A percentile compares a stretch with the other conserved stretches of the same genome.
Evolutionary conservation across 2,797 vertebrate species (phyloP).

Genomic region (Acipenser transmontanus): DNA sequence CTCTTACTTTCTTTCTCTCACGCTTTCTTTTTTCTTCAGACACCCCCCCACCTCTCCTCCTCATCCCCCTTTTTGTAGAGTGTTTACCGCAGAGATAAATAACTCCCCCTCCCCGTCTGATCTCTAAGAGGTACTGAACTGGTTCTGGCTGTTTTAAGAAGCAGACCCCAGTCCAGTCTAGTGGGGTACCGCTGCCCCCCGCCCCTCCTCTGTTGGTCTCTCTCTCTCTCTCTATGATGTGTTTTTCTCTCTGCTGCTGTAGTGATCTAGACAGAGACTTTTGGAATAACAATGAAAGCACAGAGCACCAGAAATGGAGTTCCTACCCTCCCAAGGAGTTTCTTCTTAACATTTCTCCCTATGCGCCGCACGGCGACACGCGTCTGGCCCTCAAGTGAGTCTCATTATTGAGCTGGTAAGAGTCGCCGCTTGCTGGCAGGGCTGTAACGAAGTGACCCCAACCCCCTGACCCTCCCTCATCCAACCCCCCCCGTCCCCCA

Average conservation of each 20-base stretch:
- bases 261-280: slow-evolving; percentile 99
- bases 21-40: slow-evolving; percentile 31
- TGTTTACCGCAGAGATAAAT: too few relatives aligned
- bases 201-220: neutral
- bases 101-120: too few relatives aligned
- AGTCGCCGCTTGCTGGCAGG: slow-evolving; percentile 55
- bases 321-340: slow-evolving; percentile 99
- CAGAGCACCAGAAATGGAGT: slow-evolving; percentile 99
- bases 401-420: slow-evolving; percentile 78
- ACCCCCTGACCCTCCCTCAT: too few relatives aligned
- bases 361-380: slow-evolving; percentile 96
- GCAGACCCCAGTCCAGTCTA: too few relatives aligned
- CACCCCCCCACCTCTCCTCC: neutral
- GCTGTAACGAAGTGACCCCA: slow-evolving; percentile 53
- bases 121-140: too few relatives aligned
- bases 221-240: slow-evolving; percentile 30
- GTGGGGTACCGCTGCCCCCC: too few relatives aligned
- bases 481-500: too few relatives aligned
- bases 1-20: slow-evolving; percentile 21
- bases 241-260: slow-evolving; percentile 68
- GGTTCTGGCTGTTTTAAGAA: too few relatives aligned
- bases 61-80: too few relatives aligned
- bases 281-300: slow-evolving; percentile 99
- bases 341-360: slow-evolving; percentile 99
- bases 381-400: slow-evolving; percentile 99